Evolutionary conservation across 2,113 vertebrate genomes (phyloP).

Genomic region (Cynocephalus volans): DNA sequence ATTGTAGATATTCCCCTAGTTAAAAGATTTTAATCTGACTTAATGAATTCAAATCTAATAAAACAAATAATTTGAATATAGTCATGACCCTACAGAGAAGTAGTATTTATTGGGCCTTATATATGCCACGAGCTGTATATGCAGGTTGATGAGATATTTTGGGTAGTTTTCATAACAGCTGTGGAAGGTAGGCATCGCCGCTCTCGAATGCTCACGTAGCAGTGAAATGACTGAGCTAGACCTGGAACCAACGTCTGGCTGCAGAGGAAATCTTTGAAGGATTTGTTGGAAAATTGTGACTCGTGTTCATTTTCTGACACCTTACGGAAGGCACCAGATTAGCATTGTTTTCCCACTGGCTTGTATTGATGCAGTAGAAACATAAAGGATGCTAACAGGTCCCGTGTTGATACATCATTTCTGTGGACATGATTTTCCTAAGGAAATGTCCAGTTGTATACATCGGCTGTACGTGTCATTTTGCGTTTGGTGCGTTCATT

Average conservation of each 20-base stretch:
- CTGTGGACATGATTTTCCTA: background rate
- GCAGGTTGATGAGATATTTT: background rate
- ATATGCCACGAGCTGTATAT: background rate
- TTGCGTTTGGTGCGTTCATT: background rate
- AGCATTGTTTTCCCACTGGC: background rate
- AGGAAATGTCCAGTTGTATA: background rate
- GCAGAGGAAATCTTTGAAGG: background rate
- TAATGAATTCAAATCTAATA: conserved; percentile 51
- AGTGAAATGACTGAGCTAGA: background rate
- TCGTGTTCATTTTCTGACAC: background rate
- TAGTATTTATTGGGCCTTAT: background rate
- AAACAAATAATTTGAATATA: background rate
- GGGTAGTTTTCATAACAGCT: background rate
- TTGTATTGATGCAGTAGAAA: background rate
- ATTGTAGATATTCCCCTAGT: background rate
- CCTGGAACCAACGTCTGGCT: background rate
- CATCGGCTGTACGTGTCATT: background rate
- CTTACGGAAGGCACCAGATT: background rate
- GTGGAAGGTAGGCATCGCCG: background rate
- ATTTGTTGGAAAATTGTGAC: background rate
- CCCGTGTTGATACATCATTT: background rate
- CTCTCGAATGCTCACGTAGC: background rate
- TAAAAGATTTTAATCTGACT: conserved; percentile 56
- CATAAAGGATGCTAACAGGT: background rate
- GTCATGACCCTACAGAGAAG: background rate